A percentile compares a stretch with the other conserved stretches of the same genome.
These are phyloP conservation scores for Etheostoma nigrum DNA, from an alignment of 2,797 vertebrate genomes.

Conservation along the genomic window DNA sequence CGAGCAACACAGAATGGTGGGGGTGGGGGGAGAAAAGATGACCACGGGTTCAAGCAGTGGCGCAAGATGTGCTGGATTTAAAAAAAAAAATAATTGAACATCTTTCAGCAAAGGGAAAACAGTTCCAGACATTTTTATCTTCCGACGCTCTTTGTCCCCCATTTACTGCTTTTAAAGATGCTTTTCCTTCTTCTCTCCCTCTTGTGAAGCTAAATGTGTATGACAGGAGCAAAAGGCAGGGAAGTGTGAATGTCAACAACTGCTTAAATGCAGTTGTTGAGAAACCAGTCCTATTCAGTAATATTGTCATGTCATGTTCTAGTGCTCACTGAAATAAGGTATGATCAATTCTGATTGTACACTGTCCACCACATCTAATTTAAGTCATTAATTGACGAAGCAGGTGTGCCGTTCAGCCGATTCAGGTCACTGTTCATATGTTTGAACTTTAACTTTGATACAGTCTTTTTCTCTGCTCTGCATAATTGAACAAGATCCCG, in stretches of 20 bases:
- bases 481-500: slow-evolving; percentile 47
- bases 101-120: slow-evolving; percentile 24
- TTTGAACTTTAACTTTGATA: slow-evolving; percentile 45
- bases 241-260: slow-evolving; percentile 65
- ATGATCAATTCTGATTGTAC: slow-evolving; percentile 53
- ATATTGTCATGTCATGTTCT: slow-evolving; percentile 13
- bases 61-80: slow-evolving; percentile 34
- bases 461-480: slow-evolving; percentile 30
- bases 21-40: slow-evolving; percentile 30
- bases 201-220: slow-evolving; percentile 53
- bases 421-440: slow-evolving; percentile 35
- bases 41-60: slow-evolving; percentile 41
- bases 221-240: slow-evolving; percentile 51
- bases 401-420: slow-evolving; percentile 16
- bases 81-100: not conserved
- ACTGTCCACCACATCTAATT: slow-evolving; percentile 47
- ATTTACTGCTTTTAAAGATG: slow-evolving; percentile 35
- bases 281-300: slow-evolving; percentile 42
- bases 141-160: not conserved
- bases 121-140: slow-evolving; percentile 60
- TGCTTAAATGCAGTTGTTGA: slow-evolving; percentile 47
- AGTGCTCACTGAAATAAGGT: slow-evolving; percentile 29
- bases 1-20: slow-evolving; percentile 35
- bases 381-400: slow-evolving; percentile 38
- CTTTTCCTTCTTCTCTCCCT: slow-evolving; percentile 27